Evolutionary conservation across 2,113 vertebrate genomes (phyloP).

Genomic region (Anhinga rufa): DNA sequence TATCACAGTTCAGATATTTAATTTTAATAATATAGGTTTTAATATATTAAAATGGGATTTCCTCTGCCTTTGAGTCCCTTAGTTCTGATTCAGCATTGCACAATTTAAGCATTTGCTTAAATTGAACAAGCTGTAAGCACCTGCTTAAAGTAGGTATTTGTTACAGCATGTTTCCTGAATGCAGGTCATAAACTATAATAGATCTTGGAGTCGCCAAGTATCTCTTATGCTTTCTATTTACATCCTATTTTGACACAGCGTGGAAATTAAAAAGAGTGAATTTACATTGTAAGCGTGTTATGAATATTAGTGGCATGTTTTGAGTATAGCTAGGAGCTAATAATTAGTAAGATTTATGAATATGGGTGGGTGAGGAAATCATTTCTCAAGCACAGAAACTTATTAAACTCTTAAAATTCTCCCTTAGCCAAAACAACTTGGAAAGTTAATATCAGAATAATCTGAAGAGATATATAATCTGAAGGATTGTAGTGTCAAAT

Average conservation of each 20-base stretch:
- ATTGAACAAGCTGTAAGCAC: neutral
- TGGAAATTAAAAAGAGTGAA: neutral
- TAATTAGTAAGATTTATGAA: neutral
- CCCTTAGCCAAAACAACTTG: neutral
- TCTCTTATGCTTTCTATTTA: neutral
- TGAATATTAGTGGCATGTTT: neutral
- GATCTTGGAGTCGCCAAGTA: neutral
- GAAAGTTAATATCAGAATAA: neutral
- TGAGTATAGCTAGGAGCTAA: neutral
- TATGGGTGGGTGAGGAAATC: neutral
- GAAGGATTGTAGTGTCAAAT: neutral
- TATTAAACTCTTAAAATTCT: neutral
- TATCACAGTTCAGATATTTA: neutral
- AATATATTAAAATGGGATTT: neutral
- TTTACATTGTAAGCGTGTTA: neutral
- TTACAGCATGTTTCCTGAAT: neutral
- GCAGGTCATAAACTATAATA: neutral
- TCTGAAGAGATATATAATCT: neutral
- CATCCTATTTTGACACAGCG: neutral
- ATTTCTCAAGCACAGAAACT: neutral
- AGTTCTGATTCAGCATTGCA: neutral
- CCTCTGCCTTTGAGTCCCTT: neutral
- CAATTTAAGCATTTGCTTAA: neutral
- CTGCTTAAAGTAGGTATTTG: neutral
- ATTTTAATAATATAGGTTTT: neutral